Base-by-base conservation (phyloP, 1,140 invertebrate genomes). In the Sarcophaga bullata region DNA sequence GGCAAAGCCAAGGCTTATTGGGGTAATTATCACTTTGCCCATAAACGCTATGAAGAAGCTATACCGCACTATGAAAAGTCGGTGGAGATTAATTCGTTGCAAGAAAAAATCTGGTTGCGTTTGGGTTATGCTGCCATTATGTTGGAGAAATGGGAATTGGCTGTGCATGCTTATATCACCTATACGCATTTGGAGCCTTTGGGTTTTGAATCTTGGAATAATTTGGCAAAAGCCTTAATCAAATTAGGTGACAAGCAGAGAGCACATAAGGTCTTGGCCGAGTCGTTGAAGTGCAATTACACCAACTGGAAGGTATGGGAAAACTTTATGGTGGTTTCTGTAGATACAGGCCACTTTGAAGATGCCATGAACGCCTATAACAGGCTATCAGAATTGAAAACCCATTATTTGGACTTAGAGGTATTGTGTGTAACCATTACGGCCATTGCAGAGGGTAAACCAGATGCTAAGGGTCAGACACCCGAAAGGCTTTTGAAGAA, bases 221-320 rank as follows among this genome's bases (percentile, higher is more conserved):
- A 99, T 91, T 91, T 99, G 78, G 96, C 97, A 11, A 97, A 98
- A 89, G 96, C 96, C 6, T 97, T 98, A 85, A 94, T 98, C 8
- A 95, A 97, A 86, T 90, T 96, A 80, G 94, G 95, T 0, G 94
- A 99, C 85, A 98, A 98, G 91, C 86, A 92, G 11, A 93, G 95
- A 84, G 98, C 97, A 0, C 96, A 95, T 91, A 93, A 93, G 80
- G 94, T 95, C 19, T 89, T 98, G 0, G 94, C 95, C 85, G 98
- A 99, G 91, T 96, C 98, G 0, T 89, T 98, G 0, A 96, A 97
- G 90, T 98, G 95, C 91, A 97, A 98, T 91, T 98, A 95, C 91
- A 97, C 98, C 84, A 96, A 97, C 90, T 99, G 98, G 97, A 95
- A 96, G 92, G 82, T 99, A 0, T 99, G 98, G 98, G 98, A 99